phyloP scores from a whole-genome alignment of 2,113 vertebrate genomes.

The Octodon degus region DNA sequence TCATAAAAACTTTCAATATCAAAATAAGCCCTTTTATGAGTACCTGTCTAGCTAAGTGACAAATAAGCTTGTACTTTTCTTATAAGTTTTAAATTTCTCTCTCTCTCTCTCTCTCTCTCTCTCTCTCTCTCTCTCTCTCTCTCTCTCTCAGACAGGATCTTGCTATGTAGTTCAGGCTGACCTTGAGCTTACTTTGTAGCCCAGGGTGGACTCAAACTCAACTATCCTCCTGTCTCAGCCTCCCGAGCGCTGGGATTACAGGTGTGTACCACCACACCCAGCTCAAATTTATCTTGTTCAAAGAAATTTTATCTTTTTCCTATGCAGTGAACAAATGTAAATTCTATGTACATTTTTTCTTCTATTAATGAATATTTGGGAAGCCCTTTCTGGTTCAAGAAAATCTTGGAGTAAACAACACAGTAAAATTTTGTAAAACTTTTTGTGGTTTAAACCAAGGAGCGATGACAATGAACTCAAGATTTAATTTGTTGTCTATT shows the following conservation, averaged over 20 bases:
- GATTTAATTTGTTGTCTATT: conserved; percentile 51
- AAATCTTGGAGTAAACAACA: conserved; percentile 56
- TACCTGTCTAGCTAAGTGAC: conserved; percentile 5
- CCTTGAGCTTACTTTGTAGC: too few species aligned
- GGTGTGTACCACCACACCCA: too few species aligned
- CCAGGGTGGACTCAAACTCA: too few species aligned
- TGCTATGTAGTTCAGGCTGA: too few species aligned
- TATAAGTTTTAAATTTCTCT: conserved; percentile 11
- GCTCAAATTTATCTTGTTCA: conserved; percentile 38
- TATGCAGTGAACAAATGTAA: conserved; percentile 1
- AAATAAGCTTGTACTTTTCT: conserved; percentile 34
- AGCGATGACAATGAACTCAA: conserved; percentile 46
- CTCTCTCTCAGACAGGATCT: too few species aligned
- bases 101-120: too few species aligned
- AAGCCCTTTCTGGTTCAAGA: conserved; percentile 58
- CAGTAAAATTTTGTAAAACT: conserved; percentile 63
- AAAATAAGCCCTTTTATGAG: neutral
- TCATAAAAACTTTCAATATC: conserved; percentile 19
- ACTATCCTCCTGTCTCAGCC: too few species aligned
- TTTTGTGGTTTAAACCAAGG: conserved; percentile 31
- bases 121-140: too few species aligned
- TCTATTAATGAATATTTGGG: conserved; percentile 33
- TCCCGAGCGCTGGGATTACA: too few species aligned
- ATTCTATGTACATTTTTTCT: conserved; percentile 4
- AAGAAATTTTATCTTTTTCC: neutral